phyloP scores from a whole-genome alignment of 2,113 vertebrate species.

The Blennius ocellaris region DNA sequence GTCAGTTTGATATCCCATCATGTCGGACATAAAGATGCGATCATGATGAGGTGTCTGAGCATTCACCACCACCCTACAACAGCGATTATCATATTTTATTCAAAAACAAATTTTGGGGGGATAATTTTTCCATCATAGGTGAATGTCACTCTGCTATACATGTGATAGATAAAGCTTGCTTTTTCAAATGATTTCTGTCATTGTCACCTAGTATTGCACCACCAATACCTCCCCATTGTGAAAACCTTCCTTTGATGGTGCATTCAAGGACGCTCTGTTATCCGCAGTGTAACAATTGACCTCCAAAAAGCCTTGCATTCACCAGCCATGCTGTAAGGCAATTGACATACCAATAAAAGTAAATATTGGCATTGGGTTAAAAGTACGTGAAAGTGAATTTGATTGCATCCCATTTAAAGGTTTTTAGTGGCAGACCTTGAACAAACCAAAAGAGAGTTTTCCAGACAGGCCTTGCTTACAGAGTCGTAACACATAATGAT shows the following conservation, averaged over 20 bases:
- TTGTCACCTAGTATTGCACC: neutral
- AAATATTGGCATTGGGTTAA: neutral
- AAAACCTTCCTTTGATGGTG: constrained; percentile 2
- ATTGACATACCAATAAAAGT: neutral
- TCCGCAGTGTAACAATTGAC: neutral
- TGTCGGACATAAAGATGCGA: constrained; percentile 44
- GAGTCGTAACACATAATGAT: neutral
- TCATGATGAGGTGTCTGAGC: constrained; percentile 28
- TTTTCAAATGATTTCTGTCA: neutral
- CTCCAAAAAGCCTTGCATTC: neutral
- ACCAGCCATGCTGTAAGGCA: neutral
- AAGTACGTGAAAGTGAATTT: neutral
- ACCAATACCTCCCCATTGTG: neutral
- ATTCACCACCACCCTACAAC: too few species aligned
- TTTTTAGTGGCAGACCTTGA: neutral
- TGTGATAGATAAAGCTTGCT: too few species aligned
- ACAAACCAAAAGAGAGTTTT: neutral
- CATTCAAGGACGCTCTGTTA: neutral
- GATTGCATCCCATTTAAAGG: neutral
- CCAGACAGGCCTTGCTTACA: neutral
- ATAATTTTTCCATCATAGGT: neutral
- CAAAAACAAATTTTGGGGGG: neutral
- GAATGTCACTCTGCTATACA: neutral
- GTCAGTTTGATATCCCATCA: constrained; percentile 34
- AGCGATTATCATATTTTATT: too few species aligned